These are phyloP conservation scores for Novumbra hubbsi DNA, from an alignment of 2,797 vertebrate species.

Conservation along the genomic window DNA sequence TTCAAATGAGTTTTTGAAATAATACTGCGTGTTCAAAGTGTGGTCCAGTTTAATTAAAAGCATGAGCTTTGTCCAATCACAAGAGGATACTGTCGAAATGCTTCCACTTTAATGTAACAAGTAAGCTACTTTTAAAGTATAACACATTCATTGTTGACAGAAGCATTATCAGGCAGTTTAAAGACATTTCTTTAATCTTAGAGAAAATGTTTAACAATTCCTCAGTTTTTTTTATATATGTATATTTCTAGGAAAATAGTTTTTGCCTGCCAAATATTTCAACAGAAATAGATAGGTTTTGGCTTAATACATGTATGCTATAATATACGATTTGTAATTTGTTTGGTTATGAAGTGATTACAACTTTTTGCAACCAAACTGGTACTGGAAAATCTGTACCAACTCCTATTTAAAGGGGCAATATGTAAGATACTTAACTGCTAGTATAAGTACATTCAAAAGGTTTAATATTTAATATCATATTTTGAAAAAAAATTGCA, in stretches of 20 bases:
- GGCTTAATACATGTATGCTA: too few relatives aligned
- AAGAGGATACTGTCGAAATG: background rate
- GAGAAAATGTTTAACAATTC: too few relatives aligned
- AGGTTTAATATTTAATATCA: too few relatives aligned
- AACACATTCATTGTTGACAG: background rate
- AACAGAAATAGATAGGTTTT: background rate
- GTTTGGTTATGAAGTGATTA: too few relatives aligned
- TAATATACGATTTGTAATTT: background rate
- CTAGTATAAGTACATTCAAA: too few relatives aligned
- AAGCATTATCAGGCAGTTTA: background rate
- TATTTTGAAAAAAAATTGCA: too few relatives aligned
- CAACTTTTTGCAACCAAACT: too few relatives aligned
- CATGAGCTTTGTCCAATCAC: background rate
- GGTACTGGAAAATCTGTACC: too few relatives aligned
- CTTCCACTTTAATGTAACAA: background rate
- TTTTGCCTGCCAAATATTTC: background rate
- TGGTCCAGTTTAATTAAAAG: background rate
- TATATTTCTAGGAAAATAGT: too few relatives aligned
- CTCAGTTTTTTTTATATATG: too few relatives aligned
- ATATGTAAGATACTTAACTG: too few relatives aligned
- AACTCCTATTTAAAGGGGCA: too few relatives aligned
- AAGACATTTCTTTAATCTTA: conserved; percentile 14
- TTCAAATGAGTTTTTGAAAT: background rate
- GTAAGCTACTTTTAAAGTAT: background rate
- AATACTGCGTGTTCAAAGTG: background rate